A percentile compares a stretch with the other conserved stretches of the same genome.
phyloP scores from a whole-genome alignment of 2,797 vertebrate species.

The Ibycter americanus region DNA sequence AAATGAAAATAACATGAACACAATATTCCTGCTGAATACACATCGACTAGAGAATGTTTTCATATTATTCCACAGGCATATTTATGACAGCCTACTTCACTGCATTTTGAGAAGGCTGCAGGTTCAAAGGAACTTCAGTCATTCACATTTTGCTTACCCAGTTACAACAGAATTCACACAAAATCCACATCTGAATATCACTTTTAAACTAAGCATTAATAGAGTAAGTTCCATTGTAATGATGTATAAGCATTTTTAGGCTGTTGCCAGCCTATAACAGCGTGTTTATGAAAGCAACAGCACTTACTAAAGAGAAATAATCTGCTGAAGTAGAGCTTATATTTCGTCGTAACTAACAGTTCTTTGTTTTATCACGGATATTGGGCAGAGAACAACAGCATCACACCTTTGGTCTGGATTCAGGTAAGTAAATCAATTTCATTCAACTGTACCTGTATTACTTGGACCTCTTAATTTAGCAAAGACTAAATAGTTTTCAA shows the following conservation, averaged over 20 bases:
- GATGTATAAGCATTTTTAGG: neutral
- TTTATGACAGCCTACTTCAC: neutral
- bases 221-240: neutral
- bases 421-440: neutral
- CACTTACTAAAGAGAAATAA: neutral
- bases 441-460: neutral
- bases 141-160: neutral
- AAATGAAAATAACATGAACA: conserved; percentile 41
- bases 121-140: neutral
- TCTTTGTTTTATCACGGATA: neutral
- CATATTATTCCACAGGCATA: neutral
- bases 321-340: neutral
- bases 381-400: neutral
- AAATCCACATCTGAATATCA: neutral
- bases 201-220: neutral
- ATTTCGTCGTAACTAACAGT: neutral
- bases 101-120: neutral
- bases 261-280: neutral
- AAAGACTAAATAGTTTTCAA: neutral
- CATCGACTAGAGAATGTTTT: neutral
- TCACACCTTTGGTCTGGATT: neutral
- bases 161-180: neutral
- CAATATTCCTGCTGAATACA: conserved; percentile 44
- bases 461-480: neutral
- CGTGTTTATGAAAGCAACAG: neutral